Percentiles rank a stretch among this genome's conserved stretches.
Conservation (phyloP, 2,797 vertebrate species). For the Tangara arthus region DNA sequence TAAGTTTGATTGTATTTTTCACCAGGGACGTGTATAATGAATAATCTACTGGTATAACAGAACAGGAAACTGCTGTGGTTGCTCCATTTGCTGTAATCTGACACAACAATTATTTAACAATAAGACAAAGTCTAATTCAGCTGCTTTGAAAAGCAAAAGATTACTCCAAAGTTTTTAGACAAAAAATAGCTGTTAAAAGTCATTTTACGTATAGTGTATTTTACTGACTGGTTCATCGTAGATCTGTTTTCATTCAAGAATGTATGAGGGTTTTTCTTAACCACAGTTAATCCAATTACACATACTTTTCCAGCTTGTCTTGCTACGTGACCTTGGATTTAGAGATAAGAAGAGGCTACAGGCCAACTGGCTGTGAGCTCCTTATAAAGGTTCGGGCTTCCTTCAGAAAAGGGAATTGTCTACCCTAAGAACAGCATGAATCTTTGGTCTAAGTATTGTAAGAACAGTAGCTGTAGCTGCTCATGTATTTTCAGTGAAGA, state of each 20-base stretch:
- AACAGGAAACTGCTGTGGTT: constrained; percentile 1
- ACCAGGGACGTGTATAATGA: not conserved
- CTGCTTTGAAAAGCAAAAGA: not conserved
- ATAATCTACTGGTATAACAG: not conserved
- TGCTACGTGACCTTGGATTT: constrained; percentile 34
- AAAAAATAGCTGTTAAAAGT: not conserved
- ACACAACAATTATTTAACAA: constrained; percentile 38
- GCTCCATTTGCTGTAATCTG: constrained; percentile 9
- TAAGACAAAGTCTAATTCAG: not conserved
- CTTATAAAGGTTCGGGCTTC: not conserved
- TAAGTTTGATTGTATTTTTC: not conserved
- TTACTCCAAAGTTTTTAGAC: not conserved
- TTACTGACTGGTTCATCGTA: not conserved
- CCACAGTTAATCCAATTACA: constrained; percentile 51
- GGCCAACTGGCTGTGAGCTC: not conserved
- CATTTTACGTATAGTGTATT: not conserved
- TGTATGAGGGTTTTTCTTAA: not conserved
- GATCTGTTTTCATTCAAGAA: constrained; percentile 28
- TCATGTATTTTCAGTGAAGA: not conserved
- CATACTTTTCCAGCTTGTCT: constrained; percentile 28
- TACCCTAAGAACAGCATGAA: not conserved
- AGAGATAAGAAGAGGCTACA: constrained; percentile 28
- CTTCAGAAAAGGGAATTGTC: not conserved
- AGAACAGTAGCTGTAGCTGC: not conserved
- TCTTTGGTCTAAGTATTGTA: not conserved